Conservation (phyloP, 92 coral and sea anemone species). For the Actinostola sp. region DNA sequence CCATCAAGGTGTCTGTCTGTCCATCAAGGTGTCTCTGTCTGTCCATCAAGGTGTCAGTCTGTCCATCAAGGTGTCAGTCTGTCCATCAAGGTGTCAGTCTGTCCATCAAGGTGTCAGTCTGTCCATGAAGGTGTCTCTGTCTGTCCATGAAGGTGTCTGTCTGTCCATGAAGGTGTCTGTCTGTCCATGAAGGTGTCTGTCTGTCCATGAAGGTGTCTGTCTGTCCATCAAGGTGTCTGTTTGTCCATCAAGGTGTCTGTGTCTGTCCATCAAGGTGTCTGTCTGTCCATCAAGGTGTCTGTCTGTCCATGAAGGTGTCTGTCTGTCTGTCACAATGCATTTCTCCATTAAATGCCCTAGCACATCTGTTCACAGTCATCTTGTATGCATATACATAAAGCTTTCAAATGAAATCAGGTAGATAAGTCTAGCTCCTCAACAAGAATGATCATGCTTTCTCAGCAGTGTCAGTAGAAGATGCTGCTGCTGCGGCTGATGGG, state of each 20-base stretch:
- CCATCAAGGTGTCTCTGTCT: no score
- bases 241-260: not conserved
- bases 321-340: slow-evolving; percentile 1
- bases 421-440: not conserved
- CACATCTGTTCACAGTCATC: no score
- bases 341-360: not conserved
- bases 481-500: slow-evolving; percentile 31
- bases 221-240: slow-evolving; percentile 6
- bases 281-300: not conserved
- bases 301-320: slow-evolving; percentile 2
- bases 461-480: slow-evolving; percentile 1
- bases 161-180: no score
- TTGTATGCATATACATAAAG: not conserved
- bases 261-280: slow-evolving; percentile 14
- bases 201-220: not conserved
- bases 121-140: no score
- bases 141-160: no score
- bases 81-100: no score
- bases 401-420: not conserved
- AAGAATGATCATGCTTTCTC: slow-evolving; percentile 20
- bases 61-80: no score
- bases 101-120: no score
- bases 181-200: no score
- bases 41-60: no score
- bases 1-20: no score